Evolutionary conservation across 2,888 invertebrate genomes (phyloP).

Genomic region (Rotaria socialis): DNA sequence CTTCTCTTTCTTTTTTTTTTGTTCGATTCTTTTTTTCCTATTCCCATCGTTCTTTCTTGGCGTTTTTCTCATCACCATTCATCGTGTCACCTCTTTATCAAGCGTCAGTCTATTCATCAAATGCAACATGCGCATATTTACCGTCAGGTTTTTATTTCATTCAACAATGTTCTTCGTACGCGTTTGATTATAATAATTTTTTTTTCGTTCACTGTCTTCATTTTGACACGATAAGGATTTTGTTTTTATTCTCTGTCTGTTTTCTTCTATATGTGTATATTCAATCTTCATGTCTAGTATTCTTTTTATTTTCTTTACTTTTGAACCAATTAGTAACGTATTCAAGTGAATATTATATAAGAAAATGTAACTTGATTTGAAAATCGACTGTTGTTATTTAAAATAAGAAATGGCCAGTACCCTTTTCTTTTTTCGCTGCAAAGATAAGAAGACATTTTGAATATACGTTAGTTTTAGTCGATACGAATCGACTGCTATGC

Average conservation of each 20-base stretch:
- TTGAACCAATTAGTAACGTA: not conserved
- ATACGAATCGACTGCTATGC: not conserved
- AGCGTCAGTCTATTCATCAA: not conserved
- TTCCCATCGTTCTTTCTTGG: not conserved
- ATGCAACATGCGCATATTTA: slow-evolving; percentile 11
- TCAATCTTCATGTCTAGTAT: too few relatives aligned
- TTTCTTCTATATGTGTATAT: too few relatives aligned
- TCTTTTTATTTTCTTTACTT: not conserved
- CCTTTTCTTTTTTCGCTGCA: not conserved
- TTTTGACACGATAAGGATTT: not conserved
- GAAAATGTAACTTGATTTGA: not conserved
- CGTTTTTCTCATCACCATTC: not conserved
- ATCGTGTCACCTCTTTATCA: not conserved
- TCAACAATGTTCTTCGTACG: not conserved
- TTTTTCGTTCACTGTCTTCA: not conserved
- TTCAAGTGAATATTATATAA: not conserved
- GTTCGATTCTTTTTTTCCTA: not conserved
- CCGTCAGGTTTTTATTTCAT: not conserved
- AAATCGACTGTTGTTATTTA: not conserved
- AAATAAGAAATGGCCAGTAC: not conserved
- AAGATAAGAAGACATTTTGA: slow-evolving; percentile 17
- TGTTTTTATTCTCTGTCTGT: too few relatives aligned
- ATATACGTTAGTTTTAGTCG: not conserved
- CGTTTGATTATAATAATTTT: not conserved
- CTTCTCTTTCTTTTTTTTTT: not conserved